Base-by-base conservation (phyloP, 1,140 invertebrate species). In the Ganaspis sp. region DNA sequence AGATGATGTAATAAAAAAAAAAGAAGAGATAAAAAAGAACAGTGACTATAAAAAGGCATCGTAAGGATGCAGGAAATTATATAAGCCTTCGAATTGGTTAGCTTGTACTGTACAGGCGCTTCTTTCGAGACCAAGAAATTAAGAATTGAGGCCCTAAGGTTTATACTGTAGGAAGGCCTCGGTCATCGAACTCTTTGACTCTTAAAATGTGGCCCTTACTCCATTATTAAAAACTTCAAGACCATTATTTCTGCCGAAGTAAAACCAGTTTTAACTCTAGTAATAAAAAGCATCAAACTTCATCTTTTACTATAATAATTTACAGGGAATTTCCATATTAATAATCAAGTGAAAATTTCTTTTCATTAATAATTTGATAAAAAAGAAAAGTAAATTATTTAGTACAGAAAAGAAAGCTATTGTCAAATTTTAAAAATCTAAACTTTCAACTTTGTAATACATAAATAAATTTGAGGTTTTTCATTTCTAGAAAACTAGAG, bases 141-240 rank as follows among this genome's bases (percentile, higher is more conserved):
- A 49, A 49, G 45, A 49, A 49, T 49, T 49, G 45, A 49, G 45
- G 45, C 45, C 45, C 45, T 49, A 49, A 49, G 15, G n/a, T 49
- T 49, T 49, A 5, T 15, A 49, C 15, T 49, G 45, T 49, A 49
- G n/a, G n/a, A 49, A 45, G 42, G 42, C 42, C 40, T n/a, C 19
- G 74, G 74, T 71, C 69, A 76, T 70, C 42, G 74, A 71, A 71
- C 69, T 71, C 49, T 29, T 76, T 71, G 0, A 40, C 26, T 37
- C 9, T 38, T 17, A 34, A 75, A 69, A 34, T 49, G 45, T 49
- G 45, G 45, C 45, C 45, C 45, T 49, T 49, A n/a, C 45, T 4
- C 6, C 45, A 17, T 5, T 17, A 49, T 49, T 15, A 15, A 12
- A 45, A 45, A 15, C 42, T 15, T 45, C 42, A 45, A 45, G 15